A percentile compares a stretch with the other conserved stretches of the same genome.
phyloP scores from a whole-genome alignment of 2,888 invertebrate species.

The Metalampra italica region DNA sequence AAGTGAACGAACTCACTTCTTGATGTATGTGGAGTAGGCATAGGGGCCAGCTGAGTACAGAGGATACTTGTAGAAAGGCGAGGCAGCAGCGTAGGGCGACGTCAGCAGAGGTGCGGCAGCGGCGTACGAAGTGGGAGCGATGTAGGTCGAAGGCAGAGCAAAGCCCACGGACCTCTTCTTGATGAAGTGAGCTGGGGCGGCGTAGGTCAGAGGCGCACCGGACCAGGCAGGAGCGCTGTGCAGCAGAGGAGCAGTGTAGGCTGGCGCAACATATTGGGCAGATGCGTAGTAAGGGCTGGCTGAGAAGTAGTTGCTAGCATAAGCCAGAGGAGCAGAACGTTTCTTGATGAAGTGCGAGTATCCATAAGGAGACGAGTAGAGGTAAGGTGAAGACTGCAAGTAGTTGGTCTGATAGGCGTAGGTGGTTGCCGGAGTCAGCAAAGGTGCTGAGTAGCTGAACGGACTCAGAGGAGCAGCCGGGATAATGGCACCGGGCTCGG shows the following conservation, averaged over 20 bases:
- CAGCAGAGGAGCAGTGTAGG: slow-evolving; percentile 21
- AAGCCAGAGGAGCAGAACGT: slow-evolving; percentile 5
- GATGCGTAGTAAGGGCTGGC: slow-evolving; percentile 24
- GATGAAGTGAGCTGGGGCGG: slow-evolving; percentile 4
- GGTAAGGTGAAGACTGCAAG: slow-evolving; percentile 26
- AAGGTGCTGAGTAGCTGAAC: slow-evolving; percentile 8
- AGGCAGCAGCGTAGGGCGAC: slow-evolving; percentile 38
- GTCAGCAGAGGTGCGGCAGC: slow-evolving; percentile 31
- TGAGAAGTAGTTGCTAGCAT: slow-evolving; percentile 11
- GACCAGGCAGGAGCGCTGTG: slow-evolving; percentile 19
- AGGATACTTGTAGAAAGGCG: slow-evolving; percentile 10
- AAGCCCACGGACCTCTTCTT: slow-evolving; percentile 2
- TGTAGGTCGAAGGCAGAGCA: slow-evolving; percentile 24
- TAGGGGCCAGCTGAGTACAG: not conserved
- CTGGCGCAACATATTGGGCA: slow-evolving; percentile 13
- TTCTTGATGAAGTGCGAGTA: slow-evolving; percentile 24
- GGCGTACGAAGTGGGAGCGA: slow-evolving; percentile 33
- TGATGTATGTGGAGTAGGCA: slow-evolving; percentile 4
- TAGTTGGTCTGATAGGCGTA: not conserved
- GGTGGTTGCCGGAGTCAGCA: slow-evolving; percentile 36
- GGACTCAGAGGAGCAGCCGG: not conserved
- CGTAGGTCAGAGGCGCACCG: slow-evolving; percentile 17
- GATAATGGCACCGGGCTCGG: slow-evolving; percentile 41
- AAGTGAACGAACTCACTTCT: slow-evolving; percentile 1
- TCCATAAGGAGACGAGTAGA: slow-evolving; percentile 39